Evolutionary conservation across 1,140 invertebrate genomes (phyloP).

Genomic region (Gonatopus flavifemur): DNA sequence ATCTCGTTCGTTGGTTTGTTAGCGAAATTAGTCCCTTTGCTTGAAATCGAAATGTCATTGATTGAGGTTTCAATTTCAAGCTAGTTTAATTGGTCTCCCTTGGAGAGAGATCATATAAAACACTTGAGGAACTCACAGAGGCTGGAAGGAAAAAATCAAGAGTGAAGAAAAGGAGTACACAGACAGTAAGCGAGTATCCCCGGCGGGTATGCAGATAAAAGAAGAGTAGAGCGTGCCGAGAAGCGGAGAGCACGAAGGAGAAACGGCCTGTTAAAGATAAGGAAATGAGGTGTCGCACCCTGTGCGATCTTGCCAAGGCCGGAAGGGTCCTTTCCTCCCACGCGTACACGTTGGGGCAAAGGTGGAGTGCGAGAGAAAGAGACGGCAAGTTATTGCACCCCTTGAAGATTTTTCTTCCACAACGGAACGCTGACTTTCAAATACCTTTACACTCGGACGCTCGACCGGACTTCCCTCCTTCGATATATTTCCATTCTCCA

Average conservation of each 20-base stretch:
- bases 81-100: too few relatives aligned
- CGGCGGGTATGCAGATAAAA: conserved; percentile 28
- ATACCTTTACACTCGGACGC: conserved; percentile 57
- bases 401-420: conserved; percentile 37
- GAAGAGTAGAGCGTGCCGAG: conserved; percentile 12
- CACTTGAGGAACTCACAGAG: too few relatives aligned
- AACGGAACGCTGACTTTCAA: conserved; percentile 35
- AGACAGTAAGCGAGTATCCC: conserved; percentile 11
- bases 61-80: too few relatives aligned
- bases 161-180: conserved; percentile 4
- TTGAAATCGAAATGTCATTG: too few relatives aligned
- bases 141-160: neutral
- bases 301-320: conserved; percentile 32
- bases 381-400: too few relatives aligned
- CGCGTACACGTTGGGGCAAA: conserved; percentile 27
- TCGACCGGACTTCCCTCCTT: conserved; percentile 30
- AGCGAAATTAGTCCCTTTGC: too few relatives aligned
- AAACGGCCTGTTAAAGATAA: conserved; percentile 60
- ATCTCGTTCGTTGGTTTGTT: too few relatives aligned
- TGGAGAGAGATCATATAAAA: too few relatives aligned
- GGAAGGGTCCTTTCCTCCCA: conserved; percentile 33
- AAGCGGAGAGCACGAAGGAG: conserved; percentile 25
- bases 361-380: too few relatives aligned
- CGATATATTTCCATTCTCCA: too few relatives aligned
- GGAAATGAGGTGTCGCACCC: conserved; percentile 59